Evolutionary conservation across 53 echinoderm and acorn worm genomes (phyloP).

Genomic region (Echinarachnius parma): DNA sequence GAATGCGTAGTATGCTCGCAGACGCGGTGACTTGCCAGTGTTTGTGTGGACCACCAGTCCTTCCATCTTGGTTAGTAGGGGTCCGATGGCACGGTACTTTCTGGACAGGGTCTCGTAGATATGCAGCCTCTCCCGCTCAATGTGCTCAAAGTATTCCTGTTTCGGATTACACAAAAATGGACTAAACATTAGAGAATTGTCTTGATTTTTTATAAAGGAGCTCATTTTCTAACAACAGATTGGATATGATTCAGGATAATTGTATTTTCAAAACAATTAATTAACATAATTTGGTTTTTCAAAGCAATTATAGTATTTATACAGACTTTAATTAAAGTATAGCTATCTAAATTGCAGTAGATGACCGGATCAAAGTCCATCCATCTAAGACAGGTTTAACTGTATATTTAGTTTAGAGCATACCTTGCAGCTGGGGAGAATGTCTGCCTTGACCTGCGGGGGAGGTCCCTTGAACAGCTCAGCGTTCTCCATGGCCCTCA

Average conservation of each 20-base stretch:
- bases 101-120: constrained; percentile 81
- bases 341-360: no score
- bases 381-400: no score
- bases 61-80: constrained; percentile 98
- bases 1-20: constrained; percentile 87
- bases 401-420: no score
- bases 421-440: constrained; percentile 87
- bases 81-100: constrained; percentile 97
- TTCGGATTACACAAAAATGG: background rate
- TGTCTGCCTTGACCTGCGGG: constrained; percentile 74
- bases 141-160: constrained; percentile 84
- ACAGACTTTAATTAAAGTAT: no score
- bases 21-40: constrained; percentile 80
- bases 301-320: no score
- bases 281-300: no score
- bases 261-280: no score
- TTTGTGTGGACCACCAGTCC: constrained; percentile 99
- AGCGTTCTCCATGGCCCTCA: constrained; percentile 75
- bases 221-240: no score
- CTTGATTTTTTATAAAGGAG: no score
- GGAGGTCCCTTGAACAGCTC: constrained; percentile 94
- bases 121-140: constrained; percentile 84
- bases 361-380: no score
- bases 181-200: no score
- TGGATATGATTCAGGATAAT: no score